Conservation (phyloP, 1,140 invertebrate genomes). For the Eriocheir sinensis region DNA sequence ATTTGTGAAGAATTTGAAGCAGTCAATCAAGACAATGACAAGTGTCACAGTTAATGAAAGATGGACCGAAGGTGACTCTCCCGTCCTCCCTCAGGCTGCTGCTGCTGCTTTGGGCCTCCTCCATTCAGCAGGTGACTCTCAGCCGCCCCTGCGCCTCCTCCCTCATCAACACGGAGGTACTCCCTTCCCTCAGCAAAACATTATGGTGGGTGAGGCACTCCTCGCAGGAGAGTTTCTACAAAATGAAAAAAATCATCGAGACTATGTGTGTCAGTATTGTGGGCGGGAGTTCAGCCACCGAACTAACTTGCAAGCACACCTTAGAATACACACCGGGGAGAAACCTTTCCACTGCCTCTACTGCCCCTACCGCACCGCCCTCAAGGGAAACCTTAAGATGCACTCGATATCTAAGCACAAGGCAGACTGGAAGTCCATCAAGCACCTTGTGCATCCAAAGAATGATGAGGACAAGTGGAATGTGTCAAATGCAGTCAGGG, state of each 20-base stretch:
- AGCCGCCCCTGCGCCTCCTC: slow-evolving; percentile 64
- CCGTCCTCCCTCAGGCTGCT: slow-evolving; percentile 76
- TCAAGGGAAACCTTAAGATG: slow-evolving; percentile 76
- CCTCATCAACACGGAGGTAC: slow-evolving; percentile 55
- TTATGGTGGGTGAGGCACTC: slow-evolving; percentile 66
- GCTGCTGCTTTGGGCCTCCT: slow-evolving; percentile 73
- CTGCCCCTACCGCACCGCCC: slow-evolving; percentile 73
- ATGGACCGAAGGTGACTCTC: slow-evolving; percentile 71
- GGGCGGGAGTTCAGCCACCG: slow-evolving; percentile 71
- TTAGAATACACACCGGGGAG: slow-evolving; percentile 73
- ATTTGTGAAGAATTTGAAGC: slow-evolving; percentile 51
- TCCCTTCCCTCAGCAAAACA: slow-evolving; percentile 56
- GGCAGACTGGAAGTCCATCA: slow-evolving; percentile 73
- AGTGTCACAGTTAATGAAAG: slow-evolving; percentile 55
- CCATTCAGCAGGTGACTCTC: slow-evolving; percentile 61
- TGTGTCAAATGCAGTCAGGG: slow-evolving; percentile 41
- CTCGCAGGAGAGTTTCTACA: slow-evolving; percentile 61
- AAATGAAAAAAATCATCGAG: slow-evolving; percentile 65
- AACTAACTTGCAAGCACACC: slow-evolving; percentile 69
- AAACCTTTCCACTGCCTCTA: slow-evolving; percentile 76
- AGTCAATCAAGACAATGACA: slow-evolving; percentile 42
- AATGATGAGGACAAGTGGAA: slow-evolving; percentile 54
- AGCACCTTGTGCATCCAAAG: slow-evolving; percentile 67
- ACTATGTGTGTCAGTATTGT: slow-evolving; percentile 70
- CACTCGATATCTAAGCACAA: slow-evolving; percentile 72